These are phyloP conservation scores for Microcaecilia unicolor DNA, from an alignment of 2,797 vertebrate species.

Conservation along the genomic window DNA sequence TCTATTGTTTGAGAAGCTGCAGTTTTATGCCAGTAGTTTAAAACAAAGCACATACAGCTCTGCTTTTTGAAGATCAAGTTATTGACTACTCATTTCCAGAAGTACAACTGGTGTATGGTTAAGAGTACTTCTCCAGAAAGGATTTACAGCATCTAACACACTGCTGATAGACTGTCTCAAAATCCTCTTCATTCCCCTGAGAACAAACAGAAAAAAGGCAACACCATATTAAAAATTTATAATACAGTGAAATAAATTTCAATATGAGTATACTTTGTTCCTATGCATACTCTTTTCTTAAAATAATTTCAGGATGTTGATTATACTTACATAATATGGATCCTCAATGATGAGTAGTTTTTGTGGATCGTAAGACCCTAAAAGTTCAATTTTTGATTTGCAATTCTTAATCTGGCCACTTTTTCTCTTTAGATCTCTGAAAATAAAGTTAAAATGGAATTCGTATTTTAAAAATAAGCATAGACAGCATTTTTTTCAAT, in stretches of 20 bases:
- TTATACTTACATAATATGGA: constrained; percentile 86
- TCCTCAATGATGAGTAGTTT: constrained; percentile 86
- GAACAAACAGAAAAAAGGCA: not conserved
- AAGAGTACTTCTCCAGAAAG: constrained; percentile 74
- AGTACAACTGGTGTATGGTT: constrained; percentile 22
- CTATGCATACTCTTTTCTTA: not conserved
- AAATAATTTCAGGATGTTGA: no score
- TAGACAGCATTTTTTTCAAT: no score
- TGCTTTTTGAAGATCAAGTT: constrained; percentile 6
- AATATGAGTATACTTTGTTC: not conserved
- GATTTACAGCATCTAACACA: constrained; percentile 84
- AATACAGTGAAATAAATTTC: not conserved
- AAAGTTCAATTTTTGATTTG: constrained; percentile 82
- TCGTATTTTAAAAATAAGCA: no score
- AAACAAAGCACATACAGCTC: not conserved
- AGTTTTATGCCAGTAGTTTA: constrained; percentile 11
- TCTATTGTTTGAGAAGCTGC: constrained; percentile 5
- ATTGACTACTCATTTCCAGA: constrained; percentile 19
- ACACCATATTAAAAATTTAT: not conserved
- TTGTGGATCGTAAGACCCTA: constrained; percentile 86
- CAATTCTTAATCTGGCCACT: constrained; percentile 67
- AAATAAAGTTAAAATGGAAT: no score
- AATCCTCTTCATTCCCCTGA: constrained; percentile 64
- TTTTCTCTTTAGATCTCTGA: constrained; percentile 82
- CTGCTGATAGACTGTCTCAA: constrained; percentile 89